Evolutionary conservation across 2,113 vertebrate species (phyloP), one percentile per base, ranked within the genome.

Genomic region (Calidris pygmaea): DNA sequence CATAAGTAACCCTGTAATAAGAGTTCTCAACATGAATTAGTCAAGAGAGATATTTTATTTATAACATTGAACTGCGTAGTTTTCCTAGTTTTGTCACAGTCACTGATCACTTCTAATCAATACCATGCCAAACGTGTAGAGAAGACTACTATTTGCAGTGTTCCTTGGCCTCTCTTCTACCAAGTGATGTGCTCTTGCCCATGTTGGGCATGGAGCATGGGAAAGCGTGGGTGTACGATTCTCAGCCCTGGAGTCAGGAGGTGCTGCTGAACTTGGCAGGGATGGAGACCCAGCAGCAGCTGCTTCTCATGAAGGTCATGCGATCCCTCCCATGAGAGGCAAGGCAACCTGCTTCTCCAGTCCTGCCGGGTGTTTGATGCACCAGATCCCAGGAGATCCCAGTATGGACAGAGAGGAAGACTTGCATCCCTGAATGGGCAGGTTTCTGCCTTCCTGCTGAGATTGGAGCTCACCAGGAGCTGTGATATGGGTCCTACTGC

Each of bases 161-260:
- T 68, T 83, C 34, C 75, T 92, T 56, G 72, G 65, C 71, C 26
- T 67, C 30, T 67, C 81, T 50, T 81, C 34, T 43, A 53, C 8
- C 0, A 0, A 70, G 76, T 3, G 2, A 12, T 14, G 14, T 0
- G 5, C 24, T 86, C 50, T 73, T 72, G 78, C 66, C 71, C 0
- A 1, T 18, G 41, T 67, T 81, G 77, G 63, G 60, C 43, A 29
- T 4, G 45, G 79, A 95, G 85, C 82, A 80, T 76, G 93, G 50
- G 72, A 95, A 93, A 77, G 75, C 0, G 3, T 81, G 66, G 79
- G 52, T 0, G 7, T 90, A 67, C 5, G 1, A 4, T 73, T 90
- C 81, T 96, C 85, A 86, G 39, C 85, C n/a, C 59, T 35, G 72
- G 79, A 73, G 37, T 83, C 58, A 74, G 85, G 79, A 88, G 47